Evolutionary conservation across 2,113 vertebrate genomes (phyloP), one percentile per base, ranked within the genome.

Genomic region (Hemichromis elongatus): DNA sequence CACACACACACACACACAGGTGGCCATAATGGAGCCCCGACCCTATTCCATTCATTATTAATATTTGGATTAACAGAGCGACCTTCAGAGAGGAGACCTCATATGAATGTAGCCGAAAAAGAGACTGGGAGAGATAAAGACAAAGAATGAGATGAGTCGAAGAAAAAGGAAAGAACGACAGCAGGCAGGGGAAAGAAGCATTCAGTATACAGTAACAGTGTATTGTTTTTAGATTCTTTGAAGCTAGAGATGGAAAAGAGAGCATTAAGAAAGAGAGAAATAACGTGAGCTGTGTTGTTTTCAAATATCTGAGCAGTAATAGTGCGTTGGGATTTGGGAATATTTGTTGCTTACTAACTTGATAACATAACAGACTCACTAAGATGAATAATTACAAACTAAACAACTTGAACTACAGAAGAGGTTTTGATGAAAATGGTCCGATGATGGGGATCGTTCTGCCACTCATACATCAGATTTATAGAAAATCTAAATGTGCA

Each of bases 51-150:
- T 99, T 97, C 97, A 99, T 98, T 99, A 98, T 98, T 99, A 98
- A 98, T 98, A 97, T 98, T 97, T 97, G 97, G 97, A 99, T 99
- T 98, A 99, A 98, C 97, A 97, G 97, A 96, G 96, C 97, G 98
- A 99, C 98, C 98, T 99, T 98, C 97, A 98, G 96, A 96, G 86
- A 79, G 90, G 75, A 88, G 86, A 83, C 45, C 82, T 90, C 82
- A 82, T 87, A 84, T 88, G 80, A 91, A 85, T 86, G 89, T 88
- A 86, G 86, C 88, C 33, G 50, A 88, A 45, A 87, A 82, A 89
- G 68, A 91, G 45, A 52, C 12, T 6, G 61, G 77, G 54, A 70
- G 84, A 87, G 83, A 81, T 89, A 53, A 68, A 81, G 83, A 84
- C 52, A n/a, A 21, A 63, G 54, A 50, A 79, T 54, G 85, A 88